Conservation (phyloP, 2,797 vertebrate species). For the Hydrocynus forskahlii region DNA sequence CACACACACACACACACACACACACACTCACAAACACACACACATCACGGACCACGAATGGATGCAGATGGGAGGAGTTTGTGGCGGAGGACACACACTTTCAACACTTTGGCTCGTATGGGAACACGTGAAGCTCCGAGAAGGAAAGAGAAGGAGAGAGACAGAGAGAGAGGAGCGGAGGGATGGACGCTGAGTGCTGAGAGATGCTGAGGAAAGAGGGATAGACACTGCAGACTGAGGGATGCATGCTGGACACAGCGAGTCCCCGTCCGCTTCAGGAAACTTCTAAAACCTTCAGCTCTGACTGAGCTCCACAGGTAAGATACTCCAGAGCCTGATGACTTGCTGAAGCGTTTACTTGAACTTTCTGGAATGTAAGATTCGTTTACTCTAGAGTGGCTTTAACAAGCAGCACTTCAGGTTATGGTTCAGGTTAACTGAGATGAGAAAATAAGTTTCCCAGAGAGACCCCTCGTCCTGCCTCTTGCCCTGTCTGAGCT, state of each 20-base stretch:
- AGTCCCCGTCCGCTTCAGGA: constrained; percentile 52
- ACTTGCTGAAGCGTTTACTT: neutral
- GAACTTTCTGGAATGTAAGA: no score
- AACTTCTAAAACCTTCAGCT: constrained; percentile 45
- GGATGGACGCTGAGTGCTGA: constrained; percentile 34
- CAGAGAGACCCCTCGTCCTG: no score
- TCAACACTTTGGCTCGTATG: constrained; percentile 69
- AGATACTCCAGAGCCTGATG: neutral
- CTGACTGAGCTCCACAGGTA: constrained; percentile 59
- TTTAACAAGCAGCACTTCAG: no score
- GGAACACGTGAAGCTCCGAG: constrained; percentile 26
- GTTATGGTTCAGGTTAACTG: no score
- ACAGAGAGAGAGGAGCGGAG: constrained; percentile 28
- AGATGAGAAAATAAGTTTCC: no score
- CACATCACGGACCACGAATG: constrained; percentile 72
- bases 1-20: neutral
- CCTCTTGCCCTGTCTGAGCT: no score
- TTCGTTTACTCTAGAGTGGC: no score
- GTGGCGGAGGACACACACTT: constrained; percentile 74
- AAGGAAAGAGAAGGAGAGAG: constrained; percentile 41
- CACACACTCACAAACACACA: constrained; percentile 41
- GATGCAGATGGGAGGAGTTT: constrained; percentile 80
- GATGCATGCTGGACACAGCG: constrained; percentile 56
- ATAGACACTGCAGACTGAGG: constrained; percentile 44
- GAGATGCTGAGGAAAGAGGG: constrained; percentile 37